Conservation (phyloP, 2,888 invertebrate species). For the Cataglyphis albicans region DNA sequence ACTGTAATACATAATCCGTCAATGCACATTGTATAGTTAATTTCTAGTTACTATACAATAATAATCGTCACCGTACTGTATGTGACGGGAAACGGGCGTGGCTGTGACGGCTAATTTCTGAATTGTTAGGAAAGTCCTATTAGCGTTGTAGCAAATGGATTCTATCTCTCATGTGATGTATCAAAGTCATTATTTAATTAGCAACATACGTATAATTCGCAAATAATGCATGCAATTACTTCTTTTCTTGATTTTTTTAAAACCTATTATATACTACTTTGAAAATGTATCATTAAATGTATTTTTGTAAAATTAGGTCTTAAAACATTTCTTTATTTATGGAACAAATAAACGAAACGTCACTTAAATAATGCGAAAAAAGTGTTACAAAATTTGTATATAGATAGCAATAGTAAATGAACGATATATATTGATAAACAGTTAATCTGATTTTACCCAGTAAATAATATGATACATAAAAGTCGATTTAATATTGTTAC, state of each 20-base stretch:
- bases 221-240: background rate
- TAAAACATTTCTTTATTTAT: background rate
- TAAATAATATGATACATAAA: background rate
- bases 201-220: background rate
- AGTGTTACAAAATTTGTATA: background rate
- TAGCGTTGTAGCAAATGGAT: slow-evolving; percentile 18
- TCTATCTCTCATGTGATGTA: slow-evolving; percentile 5
- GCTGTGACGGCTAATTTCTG: slow-evolving; percentile 72
- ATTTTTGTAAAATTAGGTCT: background rate
- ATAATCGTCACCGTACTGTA: slow-evolving; percentile 68
- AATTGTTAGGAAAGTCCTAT: slow-evolving; percentile 64
- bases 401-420: background rate
- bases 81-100: slow-evolving; percentile 70
- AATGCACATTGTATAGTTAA: slow-evolving; percentile 6
- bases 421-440: background rate
- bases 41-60: slow-evolving; percentile 63
- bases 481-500: background rate
- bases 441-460: background rate
- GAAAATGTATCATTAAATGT: background rate
- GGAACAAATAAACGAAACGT: background rate
- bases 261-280: background rate
- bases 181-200: slow-evolving; percentile 24
- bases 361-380: background rate
- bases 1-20: background rate
- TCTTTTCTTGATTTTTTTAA: background rate